Percentiles rank a stretch among this genome's conserved stretches.
These are phyloP conservation scores for Disparrhopalites patrizii DNA, from an alignment of 2,888 invertebrate species.

Conservation along the genomic window DNA sequence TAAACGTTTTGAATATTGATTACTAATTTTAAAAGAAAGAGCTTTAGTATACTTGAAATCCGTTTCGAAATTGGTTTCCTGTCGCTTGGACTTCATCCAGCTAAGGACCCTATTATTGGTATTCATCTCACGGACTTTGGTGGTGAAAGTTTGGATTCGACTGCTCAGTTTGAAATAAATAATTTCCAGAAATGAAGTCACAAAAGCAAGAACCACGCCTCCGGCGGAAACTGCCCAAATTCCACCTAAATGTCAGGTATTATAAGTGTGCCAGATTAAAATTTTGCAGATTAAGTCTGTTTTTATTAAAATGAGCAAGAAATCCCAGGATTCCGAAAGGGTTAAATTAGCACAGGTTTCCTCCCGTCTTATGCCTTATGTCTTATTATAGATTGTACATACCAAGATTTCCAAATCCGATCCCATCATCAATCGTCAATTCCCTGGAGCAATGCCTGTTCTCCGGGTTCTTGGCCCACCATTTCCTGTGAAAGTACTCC, in stretches of 20 bases:
- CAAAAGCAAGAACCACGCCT: neutral
- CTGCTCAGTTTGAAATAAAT: neutral
- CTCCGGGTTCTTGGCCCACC: slow-evolving; percentile 88
- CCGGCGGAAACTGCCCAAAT: neutral
- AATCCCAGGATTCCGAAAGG: too few relatives aligned
- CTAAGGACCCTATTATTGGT: neutral
- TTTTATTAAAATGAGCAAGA: neutral
- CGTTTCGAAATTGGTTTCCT: neutral
- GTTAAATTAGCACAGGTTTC: neutral
- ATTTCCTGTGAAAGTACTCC: slow-evolving; percentile 87
- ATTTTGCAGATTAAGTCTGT: too few relatives aligned
- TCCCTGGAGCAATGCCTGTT: slow-evolving; percentile 72
- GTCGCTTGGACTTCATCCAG: neutral
- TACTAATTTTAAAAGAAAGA: too few relatives aligned
- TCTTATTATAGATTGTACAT: slow-evolving; percentile 16
- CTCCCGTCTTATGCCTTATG: neutral
- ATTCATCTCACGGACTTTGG: neutral
- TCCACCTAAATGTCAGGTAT: slow-evolving; percentile 1
- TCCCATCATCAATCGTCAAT: slow-evolving; percentile 91
- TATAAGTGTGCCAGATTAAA: neutral
- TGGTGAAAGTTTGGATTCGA: neutral
- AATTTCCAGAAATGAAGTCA: neutral
- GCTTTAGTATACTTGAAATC: slow-evolving; percentile 2
- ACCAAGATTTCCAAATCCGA: slow-evolving; percentile 93
- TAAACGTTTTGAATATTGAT: too few relatives aligned